Evolutionary conservation across 2,888 invertebrate species (phyloP).

Genomic region (Endomychus coccineus): DNA sequence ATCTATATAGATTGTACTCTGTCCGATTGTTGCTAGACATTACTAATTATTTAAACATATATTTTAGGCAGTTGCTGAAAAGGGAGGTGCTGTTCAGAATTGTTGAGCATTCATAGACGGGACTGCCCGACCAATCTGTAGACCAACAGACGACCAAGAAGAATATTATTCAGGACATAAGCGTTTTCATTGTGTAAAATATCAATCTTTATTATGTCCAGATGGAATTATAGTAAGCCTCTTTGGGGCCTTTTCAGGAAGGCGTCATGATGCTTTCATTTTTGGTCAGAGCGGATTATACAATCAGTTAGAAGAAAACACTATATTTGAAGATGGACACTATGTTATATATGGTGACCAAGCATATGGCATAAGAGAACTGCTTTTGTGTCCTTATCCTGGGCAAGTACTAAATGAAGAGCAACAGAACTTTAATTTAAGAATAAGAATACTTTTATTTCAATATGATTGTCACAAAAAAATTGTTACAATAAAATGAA

Average conservation of each 20-base stretch:
- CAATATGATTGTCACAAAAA: no score
- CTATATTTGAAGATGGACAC: slow-evolving; percentile 13
- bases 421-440: no score
- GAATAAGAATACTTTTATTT: no score
- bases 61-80: slow-evolving; percentile 12
- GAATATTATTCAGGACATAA: slow-evolving; percentile 19
- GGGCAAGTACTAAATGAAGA: neutral
- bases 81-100: slow-evolving; percentile 16
- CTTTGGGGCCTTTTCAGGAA: slow-evolving; percentile 19
- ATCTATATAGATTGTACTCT: no score
- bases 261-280: slow-evolving; percentile 21
- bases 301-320: slow-evolving; percentile 15
- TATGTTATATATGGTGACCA: slow-evolving; percentile 22
- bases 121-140: slow-evolving; percentile 18
- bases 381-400: slow-evolving; percentile 17
- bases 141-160: slow-evolving; percentile 19
- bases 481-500: no score
- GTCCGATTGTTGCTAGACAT: no score
- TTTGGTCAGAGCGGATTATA: slow-evolving; percentile 18
- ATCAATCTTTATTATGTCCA: slow-evolving; percentile 20
- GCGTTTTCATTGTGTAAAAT: no score
- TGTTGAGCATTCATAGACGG: slow-evolving; percentile 21
- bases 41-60: neutral
- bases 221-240: slow-evolving; percentile 22
- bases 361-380: slow-evolving; percentile 19